Conservation (phyloP, 2,113 vertebrate species). For the Engystomops pustulosus region DNA sequence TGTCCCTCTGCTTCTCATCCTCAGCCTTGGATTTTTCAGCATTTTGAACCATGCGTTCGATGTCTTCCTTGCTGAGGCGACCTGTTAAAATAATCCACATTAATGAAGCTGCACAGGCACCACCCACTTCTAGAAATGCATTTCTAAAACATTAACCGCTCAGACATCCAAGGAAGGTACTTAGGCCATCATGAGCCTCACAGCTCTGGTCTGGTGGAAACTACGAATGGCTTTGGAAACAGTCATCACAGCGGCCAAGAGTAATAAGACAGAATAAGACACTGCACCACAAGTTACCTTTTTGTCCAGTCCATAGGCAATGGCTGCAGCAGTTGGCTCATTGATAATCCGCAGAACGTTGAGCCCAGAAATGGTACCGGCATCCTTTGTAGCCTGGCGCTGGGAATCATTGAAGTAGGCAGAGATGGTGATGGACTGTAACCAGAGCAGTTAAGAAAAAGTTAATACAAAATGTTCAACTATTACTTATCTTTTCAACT, state of each 20-base stretch:
- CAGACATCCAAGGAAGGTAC: conserved; percentile 79
- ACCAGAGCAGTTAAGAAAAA: accelerated
- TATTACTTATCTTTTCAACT: too few relatives aligned
- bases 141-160: conserved; percentile 66
- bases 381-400: conserved; percentile 83
- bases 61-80: conserved; percentile 92
- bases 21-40: conserved; percentile 94
- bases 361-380: conserved; percentile 82
- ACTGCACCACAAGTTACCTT: conserved; percentile 67
- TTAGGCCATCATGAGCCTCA: conserved; percentile 63
- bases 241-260: conserved; percentile 78
- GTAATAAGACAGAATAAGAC: too few relatives aligned
- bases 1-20: conserved; percentile 91
- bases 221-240: conserved; percentile 74
- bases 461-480: not conserved
- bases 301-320: conserved; percentile 82
- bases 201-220: conserved; percentile 70
- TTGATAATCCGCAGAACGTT: conserved; percentile 81
- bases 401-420: conserved; percentile 84
- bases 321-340: conserved; percentile 81
- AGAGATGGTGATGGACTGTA: conserved; percentile 79
- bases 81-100: conserved; percentile 66
- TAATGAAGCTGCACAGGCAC: not conserved
- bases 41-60: conserved; percentile 93
- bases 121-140: too few relatives aligned